These are phyloP conservation scores for Schizotus pectinicornis DNA, from an alignment of 2,888 invertebrate genomes.

Conservation along the genomic window DNA sequence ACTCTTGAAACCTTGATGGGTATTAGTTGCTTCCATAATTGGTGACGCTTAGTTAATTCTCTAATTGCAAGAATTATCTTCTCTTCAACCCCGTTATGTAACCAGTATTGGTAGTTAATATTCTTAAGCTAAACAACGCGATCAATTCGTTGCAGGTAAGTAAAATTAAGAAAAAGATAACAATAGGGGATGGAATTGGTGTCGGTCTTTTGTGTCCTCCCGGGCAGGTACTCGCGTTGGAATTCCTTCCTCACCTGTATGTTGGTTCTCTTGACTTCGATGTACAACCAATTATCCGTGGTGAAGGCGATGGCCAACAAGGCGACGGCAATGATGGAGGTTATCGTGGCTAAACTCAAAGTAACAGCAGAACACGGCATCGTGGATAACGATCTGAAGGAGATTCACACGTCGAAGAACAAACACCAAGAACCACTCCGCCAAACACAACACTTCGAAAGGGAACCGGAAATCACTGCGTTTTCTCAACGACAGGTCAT, in stretches of 20 bases:
- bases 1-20: too few species aligned
- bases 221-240: neutral
- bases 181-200: too few species aligned
- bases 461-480: neutral
- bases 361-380: slow-evolving; percentile 96
- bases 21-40: too few species aligned
- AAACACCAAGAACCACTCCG: slow-evolving; percentile 3
- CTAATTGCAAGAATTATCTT: neutral
- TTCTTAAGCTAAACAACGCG: too few species aligned
- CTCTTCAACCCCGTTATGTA: neutral
- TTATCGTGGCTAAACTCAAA: slow-evolving; percentile 93
- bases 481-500: slow-evolving; percentile 15
- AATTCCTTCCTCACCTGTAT: slow-evolving; percentile 76
- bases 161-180: too few species aligned
- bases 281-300: slow-evolving; percentile 96
- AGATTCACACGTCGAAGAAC: slow-evolving; percentile 6
- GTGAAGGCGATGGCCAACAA: slow-evolving; percentile 93
- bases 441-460: neutral
- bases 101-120: too few species aligned
- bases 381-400: slow-evolving; percentile 53
- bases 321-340: slow-evolving; percentile 93
- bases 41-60: neutral
- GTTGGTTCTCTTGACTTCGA: slow-evolving; percentile 87
- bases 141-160: too few species aligned
- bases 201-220: too few species aligned